A percentile compares a stretch with the other conserved stretches of the same genome.
phyloP scores from a whole-genome alignment of 2,113 vertebrate genomes.

The Psophia crepitans region DNA sequence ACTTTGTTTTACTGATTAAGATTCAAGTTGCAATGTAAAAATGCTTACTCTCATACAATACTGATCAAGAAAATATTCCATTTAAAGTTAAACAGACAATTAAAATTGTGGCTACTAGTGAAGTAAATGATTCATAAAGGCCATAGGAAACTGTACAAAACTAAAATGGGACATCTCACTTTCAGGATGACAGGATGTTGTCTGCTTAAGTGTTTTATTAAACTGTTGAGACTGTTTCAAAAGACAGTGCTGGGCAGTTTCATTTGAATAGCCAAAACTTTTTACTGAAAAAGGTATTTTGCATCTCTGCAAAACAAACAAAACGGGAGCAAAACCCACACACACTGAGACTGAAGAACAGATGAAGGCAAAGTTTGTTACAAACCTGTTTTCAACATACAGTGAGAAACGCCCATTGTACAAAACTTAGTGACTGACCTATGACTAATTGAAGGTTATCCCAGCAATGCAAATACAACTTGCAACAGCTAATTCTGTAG shows the following conservation, averaged over 20 bases:
- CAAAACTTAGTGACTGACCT: constrained; percentile 62
- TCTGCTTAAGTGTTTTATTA: constrained; percentile 48
- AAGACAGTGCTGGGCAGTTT: constrained; percentile 63
- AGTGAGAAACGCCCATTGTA: constrained; percentile 67
- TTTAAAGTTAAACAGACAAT: constrained; percentile 59
- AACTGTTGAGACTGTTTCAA: constrained; percentile 61
- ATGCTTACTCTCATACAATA: constrained; percentile 59
- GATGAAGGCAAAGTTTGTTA: constrained; percentile 66
- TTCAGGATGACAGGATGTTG: constrained; percentile 59
- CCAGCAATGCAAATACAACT: constrained; percentile 73
- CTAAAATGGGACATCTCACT: constrained; percentile 61
- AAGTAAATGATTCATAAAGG: constrained; percentile 69
- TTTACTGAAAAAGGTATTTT: constrained; percentile 35
- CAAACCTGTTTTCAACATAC: constrained; percentile 63
- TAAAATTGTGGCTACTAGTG: constrained; percentile 34
- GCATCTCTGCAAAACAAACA: constrained; percentile 54
- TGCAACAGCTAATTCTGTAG: constrained; percentile 5
- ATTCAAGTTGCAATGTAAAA: constrained; percentile 74
- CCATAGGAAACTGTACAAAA: constrained; percentile 70
- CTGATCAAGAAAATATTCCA: constrained; percentile 64
- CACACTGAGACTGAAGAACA: constrained; percentile 34
- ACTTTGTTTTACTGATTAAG: constrained; percentile 59
- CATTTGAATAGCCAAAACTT: constrained; percentile 21
- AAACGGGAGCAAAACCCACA: constrained; percentile 41
- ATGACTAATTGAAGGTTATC: constrained; percentile 62